A percentile compares a stretch with the other conserved stretches of the same genome.
Conservation (phyloP, 1,140 invertebrate genomes). For the Tyrophagus putrescentiae region DNA sequence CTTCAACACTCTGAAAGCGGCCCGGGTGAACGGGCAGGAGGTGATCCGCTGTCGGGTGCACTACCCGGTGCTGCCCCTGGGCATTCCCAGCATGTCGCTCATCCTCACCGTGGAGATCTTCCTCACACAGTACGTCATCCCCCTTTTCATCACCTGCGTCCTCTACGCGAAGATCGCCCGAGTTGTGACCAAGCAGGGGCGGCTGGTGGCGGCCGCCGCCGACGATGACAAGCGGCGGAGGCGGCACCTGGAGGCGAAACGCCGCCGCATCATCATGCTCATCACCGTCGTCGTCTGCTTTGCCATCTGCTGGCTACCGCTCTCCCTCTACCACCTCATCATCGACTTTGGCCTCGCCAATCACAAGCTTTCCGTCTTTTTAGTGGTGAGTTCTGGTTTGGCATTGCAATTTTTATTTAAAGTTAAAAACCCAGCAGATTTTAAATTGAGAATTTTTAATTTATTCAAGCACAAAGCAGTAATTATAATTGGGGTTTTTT, state of each 20-base stretch:
- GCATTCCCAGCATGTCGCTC: constrained; percentile 33
- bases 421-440: neutral
- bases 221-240: neutral
- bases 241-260: neutral
- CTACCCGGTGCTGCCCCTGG: constrained; percentile 31
- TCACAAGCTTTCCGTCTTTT: constrained; percentile 10
- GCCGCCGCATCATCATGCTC: neutral
- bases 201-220: constrained; percentile 22
- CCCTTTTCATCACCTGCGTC: constrained; percentile 35
- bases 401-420: neutral
- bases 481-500: too few relatives aligned
- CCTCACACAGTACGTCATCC: constrained; percentile 40
- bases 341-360: constrained; percentile 31
- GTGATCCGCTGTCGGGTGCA: constrained; percentile 32
- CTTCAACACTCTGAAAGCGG: constrained; percentile 30
- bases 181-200: constrained; percentile 32
- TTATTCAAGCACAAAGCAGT: too few relatives aligned
- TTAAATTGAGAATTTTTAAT: neutral
- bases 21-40: neutral
- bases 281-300: constrained; percentile 32
- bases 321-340: constrained; percentile 36
- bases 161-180: constrained; percentile 34
- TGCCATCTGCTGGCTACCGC: constrained; percentile 40
- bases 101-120: constrained; percentile 32
- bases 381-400: constrained; percentile 1